Evolutionary conservation across 2,888 invertebrate genomes (phyloP), one percentile per base, ranked within the genome.

Genomic region (Drosophila neotestacea): DNA sequence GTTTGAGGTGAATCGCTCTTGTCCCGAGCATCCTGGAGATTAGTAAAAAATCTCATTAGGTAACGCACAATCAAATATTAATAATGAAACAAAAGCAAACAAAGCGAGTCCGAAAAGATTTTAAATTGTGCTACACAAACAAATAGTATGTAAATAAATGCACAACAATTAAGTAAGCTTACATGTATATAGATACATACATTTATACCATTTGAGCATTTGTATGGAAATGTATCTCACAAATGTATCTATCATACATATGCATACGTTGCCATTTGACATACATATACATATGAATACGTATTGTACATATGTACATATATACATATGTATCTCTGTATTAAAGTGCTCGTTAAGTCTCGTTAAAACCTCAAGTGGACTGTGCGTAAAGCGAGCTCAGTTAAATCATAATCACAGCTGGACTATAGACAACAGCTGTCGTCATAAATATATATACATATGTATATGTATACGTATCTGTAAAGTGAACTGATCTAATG

Each of bases 1-100:
- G 99, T 99, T 99, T 94, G 97, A 98, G 94, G 97, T 98, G 93
- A 99, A 99, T 94, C 96, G 99, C 93, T 98, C 98, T 91, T 99
- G 99, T 94, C 99, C 99, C 60, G 99, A 99, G 94, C 99, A 99
- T 94, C 99, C 99, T 88, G 97, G 97, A 90, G 98, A 76, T 76
- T 76, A 76, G 75, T 79, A 69, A 69, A 69, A 47, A 32, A 74
- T 65, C 69, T 51, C 44, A 60, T 47, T 65, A 79, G 76, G 76
- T 76, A 76, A 76, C 48, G 44, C 11, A 32, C 9, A 32, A 32
- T 32, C 32, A 32, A 32, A 7, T 32, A 32, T 32, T 32, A 3
- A 32, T 32, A 9, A 32, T 7, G 16, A 9, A 32, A 0, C 6
- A 32, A 22, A 22, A 22, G 2, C 22, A 22, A 32, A 32, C 32